Percentiles rank a stretch among this genome's conserved stretches.
Evolutionary conservation across 1,140 invertebrate genomes (phyloP).

Genomic region (Caerostris darwini): DNA sequence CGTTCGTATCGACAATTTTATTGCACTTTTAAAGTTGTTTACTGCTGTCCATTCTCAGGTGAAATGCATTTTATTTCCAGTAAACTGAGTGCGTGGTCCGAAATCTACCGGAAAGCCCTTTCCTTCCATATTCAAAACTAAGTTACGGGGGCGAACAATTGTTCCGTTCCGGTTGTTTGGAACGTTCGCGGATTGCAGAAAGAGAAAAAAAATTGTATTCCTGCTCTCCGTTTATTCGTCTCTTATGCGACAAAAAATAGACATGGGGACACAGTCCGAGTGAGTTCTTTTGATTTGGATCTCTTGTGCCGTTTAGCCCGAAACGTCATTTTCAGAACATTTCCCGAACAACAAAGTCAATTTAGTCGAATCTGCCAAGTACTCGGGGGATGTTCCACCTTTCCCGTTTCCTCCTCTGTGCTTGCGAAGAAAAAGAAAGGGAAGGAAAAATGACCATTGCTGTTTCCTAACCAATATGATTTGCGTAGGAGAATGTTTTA

Average conservation of each 20-base stretch:
- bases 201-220: conserved; percentile 59
- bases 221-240: conserved; percentile 50
- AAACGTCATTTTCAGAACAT: conserved; percentile 66
- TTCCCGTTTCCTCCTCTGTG: not conserved
- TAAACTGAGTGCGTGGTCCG: conserved; percentile 28
- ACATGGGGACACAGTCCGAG: conserved; percentile 25
- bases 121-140: conserved; percentile 69
- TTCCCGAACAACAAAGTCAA: conserved; percentile 77
- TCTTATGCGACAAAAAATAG: conserved; percentile 59
- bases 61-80: conserved; percentile 56
- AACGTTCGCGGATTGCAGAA: conserved; percentile 44
- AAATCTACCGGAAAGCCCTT: conserved; percentile 19
- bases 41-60: conserved; percentile 44
- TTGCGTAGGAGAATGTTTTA: conserved; percentile 67
- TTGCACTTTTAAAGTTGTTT: not conserved
- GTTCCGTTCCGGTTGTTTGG: conserved; percentile 64
- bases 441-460: not conserved
- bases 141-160: conserved; percentile 73
- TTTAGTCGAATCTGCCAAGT: conserved; percentile 67
- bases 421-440: not conserved
- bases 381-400: not conserved
- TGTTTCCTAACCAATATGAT: conserved; percentile 51
- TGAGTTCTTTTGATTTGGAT: conserved; percentile 59
- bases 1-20: not conserved
- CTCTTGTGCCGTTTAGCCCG: conserved; percentile 64